Base-by-base conservation (phyloP, 1,140 invertebrate genomes). In the Pachypsylla venusta region DNA sequence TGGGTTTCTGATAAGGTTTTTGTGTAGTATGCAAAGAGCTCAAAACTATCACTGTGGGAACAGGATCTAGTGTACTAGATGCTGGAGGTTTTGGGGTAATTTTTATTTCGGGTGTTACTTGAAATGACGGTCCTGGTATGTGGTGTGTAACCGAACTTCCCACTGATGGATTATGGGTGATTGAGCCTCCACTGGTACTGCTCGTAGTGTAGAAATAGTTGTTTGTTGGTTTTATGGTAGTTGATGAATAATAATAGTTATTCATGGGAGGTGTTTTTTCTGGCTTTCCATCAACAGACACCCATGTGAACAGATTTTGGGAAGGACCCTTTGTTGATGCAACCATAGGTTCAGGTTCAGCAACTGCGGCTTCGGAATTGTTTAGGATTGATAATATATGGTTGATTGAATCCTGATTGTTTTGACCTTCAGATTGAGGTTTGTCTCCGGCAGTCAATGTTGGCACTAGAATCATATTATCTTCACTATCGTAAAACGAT, bases 41-140 rank as follows among this genome's bases (percentile, higher is more conserved):
- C 2, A 87, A 65, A 14, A 85, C 82, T 24, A 87, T 86, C 0
- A 86, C 78, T 0, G 83, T 85, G 5, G 83, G 84, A 7, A 82
- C 81, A 12, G 81, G 81, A 59, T 75, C 78, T 2, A 76, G 71
- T 14, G 60, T 62, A 2, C 35, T 26, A 13, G 53, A 24, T 1
- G 40, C 14, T 25, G 30, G 24, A 3, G 65, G 65, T 54, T 67
- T 67, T 0, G 64, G 63, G 1, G 67, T 68, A 14, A 64, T 63
- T 28, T 60, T 62, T 48, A 63, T 60, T 27, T 64, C 61, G 25
- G 65, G 62, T 22, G 61, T 64, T 0, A 68, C 66, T 48, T 68
- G 66, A 54, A 68, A 67, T 1, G 63, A 63, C 54, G 68, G 66
- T 55, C 69, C 60, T 61, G 64, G 61, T 56, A 72, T 56, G 60